Evolutionary conservation across 2,113 vertebrate genomes (phyloP), one percentile per base, ranked within the genome.

Genomic region (Phyllostomus hastatus): DNA sequence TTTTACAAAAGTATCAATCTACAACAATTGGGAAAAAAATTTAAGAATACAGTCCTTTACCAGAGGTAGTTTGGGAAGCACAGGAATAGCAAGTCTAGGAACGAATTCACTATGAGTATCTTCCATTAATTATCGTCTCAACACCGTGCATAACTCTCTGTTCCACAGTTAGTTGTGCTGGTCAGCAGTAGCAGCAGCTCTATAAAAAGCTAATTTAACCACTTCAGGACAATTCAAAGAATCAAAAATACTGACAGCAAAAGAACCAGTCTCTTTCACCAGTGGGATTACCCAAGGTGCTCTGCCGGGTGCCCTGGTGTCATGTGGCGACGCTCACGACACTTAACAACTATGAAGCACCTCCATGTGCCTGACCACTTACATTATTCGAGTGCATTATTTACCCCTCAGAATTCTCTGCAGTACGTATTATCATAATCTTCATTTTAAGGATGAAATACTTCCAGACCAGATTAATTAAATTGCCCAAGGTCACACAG

Each of bases 381-480:
- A 57, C 87, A 35, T 50, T 28, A 57, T 48, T 85, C 48, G 83
- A 9, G 14, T 41, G 10, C 24, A 80, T 83, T 92, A 84, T 19
- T 70, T 88, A 90, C 93, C 61, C 38, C 31, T 88, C 59, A 69
- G 26, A 88, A 90, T 48, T 81, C 59, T 80, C 38, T 82, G 67
- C 38, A 82, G 19, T 20, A 76, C 4, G 12, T 41, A 73, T 84
- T 90, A 90, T 6, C 79, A 8, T 70, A 35, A 95, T 57, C 52
- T 88, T 85, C 67, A 70, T 88, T 84, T 90, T 88, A 94, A 96
- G 8, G 46, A 72, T 31, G 12, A 54, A 48, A 89, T 84, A 79
- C 15, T 80, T 28, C 17, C 20, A 5, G 35, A 50, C 33, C 48
- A 90, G 59, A 31, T 50, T 90, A 70, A 93, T 70, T 91, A 95